Evolutionary conservation across 2,888 invertebrate species (phyloP), one percentile per base, ranked within the genome.

Genomic region (Myopa testacea): DNA sequence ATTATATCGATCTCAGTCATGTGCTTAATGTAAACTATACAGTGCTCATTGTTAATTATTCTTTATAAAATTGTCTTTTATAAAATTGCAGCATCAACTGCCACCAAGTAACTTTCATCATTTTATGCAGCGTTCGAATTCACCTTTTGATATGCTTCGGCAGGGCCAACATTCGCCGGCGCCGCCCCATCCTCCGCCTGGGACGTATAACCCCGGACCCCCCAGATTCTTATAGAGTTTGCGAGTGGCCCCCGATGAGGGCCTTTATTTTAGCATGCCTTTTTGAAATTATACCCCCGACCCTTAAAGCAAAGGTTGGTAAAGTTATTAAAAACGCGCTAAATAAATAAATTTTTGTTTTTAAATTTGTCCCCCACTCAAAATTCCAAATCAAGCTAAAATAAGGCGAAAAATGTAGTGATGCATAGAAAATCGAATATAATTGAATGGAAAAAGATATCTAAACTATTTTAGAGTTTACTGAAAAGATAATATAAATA

Each of bases 201-300:
- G 88, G 84, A 85, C 87, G 84, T 87, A 87, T 82, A 88, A 89
- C 86, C 87, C 89, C 80, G 88, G 88, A 82, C 88, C 88, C 84
- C 89, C 89, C 83, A 86, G 89, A 84, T 89, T 88, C 86, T 89
- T 89, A 89, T 89, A 89, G 88, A 89, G 86, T 86, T 86, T 89
- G 86, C 85, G 86, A 85, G 86, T 89, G 86, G 89, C 87, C 86
- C 87, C 87, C 84, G 88, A 89, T 83, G 86, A 86, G 85, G 87
- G 88, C 85, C 85, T 87, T 84, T 87, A 88, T 86, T 88, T 89
- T 86, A 88, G 87, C 86, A 88, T 87, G 86, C 89, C 88, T 87
- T 89, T 89, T 85, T 88, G 85, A 88, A 84, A 26, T 26, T 26
- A 26, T 26, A 26, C 26, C 1, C 26, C 26, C 26, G 1, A 1